phyloP scores from a whole-genome alignment of 1,140 invertebrate genomes.

The Diabrotica virgifera region DNA sequence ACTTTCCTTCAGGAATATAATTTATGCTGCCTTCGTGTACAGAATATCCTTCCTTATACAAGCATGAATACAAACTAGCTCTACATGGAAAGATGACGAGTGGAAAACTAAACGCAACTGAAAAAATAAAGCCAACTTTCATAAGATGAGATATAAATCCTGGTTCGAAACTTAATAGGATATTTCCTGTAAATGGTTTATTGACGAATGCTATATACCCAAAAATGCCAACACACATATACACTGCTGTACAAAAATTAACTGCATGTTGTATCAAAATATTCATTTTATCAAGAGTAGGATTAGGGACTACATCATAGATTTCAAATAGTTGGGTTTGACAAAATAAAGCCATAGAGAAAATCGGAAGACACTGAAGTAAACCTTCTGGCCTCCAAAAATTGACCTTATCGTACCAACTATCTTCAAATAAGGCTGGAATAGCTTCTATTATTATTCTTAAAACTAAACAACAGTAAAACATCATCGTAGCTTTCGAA shows the following conservation, averaged over 20 bases:
- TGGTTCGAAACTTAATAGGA: conserved; percentile 80
- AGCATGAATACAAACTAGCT: conserved; percentile 86
- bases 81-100: conserved; percentile 95
- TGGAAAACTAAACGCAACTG: conserved; percentile 93
- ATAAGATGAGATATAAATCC: conserved; percentile 81
- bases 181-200: conserved; percentile 81
- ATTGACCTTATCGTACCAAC: conserved; percentile 73
- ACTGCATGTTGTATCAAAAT: conserved; percentile 81
- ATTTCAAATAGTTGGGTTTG: conserved; percentile 90
- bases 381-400: conserved; percentile 83
- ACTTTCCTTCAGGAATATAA: conserved; percentile 76
- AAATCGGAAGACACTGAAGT: conserved; percentile 79
- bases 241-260: conserved; percentile 86
- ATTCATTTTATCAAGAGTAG: conserved; percentile 87
- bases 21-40: conserved; percentile 54
- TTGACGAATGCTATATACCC: conserved; percentile 91
- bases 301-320: conserved; percentile 85
- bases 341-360: conserved; percentile 33
- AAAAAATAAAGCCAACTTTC: conserved; percentile 91
- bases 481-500: conserved; percentile 83
- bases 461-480: conserved; percentile 84
- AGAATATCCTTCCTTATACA: conserved; percentile 65
- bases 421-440: conserved; percentile 65
- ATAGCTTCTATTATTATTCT: conserved; percentile 78
- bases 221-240: conserved; percentile 86